Conservation (phyloP, 2,888 invertebrate genomes). For the Melinopterus prodromus region DNA sequence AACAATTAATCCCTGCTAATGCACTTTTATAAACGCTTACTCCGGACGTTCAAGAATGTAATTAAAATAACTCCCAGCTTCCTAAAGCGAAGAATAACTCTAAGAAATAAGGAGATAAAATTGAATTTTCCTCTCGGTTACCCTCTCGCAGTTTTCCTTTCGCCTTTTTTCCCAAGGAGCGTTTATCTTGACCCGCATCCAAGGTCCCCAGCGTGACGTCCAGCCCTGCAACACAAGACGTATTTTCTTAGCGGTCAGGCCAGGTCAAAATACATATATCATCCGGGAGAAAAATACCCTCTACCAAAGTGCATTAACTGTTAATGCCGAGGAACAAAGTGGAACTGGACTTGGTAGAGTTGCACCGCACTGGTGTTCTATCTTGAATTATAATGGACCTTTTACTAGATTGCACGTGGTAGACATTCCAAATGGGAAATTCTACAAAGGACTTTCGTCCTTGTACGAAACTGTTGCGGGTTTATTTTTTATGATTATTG, state of each 20-base stretch:
- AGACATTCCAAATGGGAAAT: neutral
- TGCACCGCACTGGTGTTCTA: neutral
- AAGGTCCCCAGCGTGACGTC: neutral
- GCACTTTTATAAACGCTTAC: neutral
- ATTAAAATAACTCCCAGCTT: neutral
- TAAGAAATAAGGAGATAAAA: neutral
- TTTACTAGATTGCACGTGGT: neutral
- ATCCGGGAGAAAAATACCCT: neutral
- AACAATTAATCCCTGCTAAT: constrained; percentile 4
- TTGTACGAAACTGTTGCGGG: neutral
- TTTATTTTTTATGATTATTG: neutral
- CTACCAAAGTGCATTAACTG: neutral
- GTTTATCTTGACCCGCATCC: neutral
- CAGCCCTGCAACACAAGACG: neutral
- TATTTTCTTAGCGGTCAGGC: neutral
- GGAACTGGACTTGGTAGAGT: neutral
- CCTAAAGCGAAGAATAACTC: neutral
- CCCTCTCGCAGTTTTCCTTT: neutral
- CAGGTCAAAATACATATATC: neutral
- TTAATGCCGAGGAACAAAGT: neutral
- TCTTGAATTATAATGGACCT: neutral
- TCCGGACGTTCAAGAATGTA: neutral
- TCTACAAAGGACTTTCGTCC: neutral
- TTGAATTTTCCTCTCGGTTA: neutral
- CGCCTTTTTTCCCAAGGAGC: neutral